Base-by-base conservation (phyloP, 2,797 vertebrate species). In the Antennarius maculatus region DNA sequence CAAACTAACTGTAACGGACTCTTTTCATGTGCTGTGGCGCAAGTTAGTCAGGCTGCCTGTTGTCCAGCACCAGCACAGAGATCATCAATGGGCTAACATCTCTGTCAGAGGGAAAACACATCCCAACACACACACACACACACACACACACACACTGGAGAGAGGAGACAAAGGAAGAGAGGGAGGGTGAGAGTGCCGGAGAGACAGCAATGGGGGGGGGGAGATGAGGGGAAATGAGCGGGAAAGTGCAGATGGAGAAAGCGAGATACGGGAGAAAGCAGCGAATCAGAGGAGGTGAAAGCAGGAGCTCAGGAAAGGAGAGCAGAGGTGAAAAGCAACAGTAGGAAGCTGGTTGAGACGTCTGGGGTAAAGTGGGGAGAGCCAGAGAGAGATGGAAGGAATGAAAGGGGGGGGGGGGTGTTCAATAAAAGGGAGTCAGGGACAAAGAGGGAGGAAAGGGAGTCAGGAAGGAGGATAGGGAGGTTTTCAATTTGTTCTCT, bases 161-260 rank as follows among this genome's bases (percentile, higher is more conserved):
- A 87, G 80, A 79, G 77, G 66, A 89, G 89, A 91, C 87, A 92
- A 86, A 91, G 90, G 78, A 88, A 84, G 85, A 83, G 84, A 90
- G 84, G 73, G 82, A 87, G 84, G 69, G 77, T 65, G 48, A n/a
- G 49, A 74, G 81, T 76, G 82, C 58, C 74, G 34, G 76, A 62
- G 81, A 82, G 78, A 84, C 60, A 66, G 68, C 63, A 76, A 89
- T 85, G 59, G 34, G 51, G 72, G 74, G 80, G 69, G 71, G 76
- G 69, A 1, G 23, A 34, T 57, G 66, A 80, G 79, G 76, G 75
- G 69, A 87, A 88, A 86, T 88, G 88, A 90, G 90, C 85, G 81
- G 82, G 88, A 91, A 88, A 87, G 66, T 73, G 70, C 79, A 82
- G 85, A 84, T 76, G 54, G 76, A 67, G 76, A 72, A 64, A 65